These are phyloP conservation scores for Amblyraja radiata DNA, from an alignment of 2,797 vertebrate species.

Conservation along the genomic window DNA sequence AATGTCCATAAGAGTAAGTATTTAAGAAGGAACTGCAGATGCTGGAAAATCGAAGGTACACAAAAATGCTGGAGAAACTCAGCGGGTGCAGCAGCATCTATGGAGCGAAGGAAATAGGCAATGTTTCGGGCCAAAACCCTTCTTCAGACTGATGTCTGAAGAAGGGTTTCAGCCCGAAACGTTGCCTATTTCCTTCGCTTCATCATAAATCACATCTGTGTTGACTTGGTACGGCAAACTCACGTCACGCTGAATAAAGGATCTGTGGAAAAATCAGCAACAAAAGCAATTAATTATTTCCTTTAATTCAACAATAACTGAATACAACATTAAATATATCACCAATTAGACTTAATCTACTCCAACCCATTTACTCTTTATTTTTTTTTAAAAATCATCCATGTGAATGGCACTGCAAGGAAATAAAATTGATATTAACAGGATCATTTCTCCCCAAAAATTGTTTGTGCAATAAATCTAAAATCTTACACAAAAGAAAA, in stretches of 20 bases:
- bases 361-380: background rate
- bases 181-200: too few relatives aligned
- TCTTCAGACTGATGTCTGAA: too few relatives aligned
- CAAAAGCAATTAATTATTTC: background rate
- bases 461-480: background rate
- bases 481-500: background rate
- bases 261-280: conserved; percentile 52
- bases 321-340: background rate
- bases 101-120: too few relatives aligned
- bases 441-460: background rate
- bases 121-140: too few relatives aligned
- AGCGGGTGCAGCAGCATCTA: too few relatives aligned
- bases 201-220: conserved; percentile 65
- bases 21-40: too few relatives aligned
- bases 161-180: too few relatives aligned
- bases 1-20: background rate
- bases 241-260: conserved; percentile 47
- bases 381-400: background rate
- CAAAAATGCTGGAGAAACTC: too few relatives aligned
- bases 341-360: background rate
- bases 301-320: background rate
- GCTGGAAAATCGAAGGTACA: too few relatives aligned
- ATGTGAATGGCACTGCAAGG: background rate
- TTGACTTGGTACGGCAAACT: conserved; percentile 56
- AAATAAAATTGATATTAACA: background rate